Conservation (phyloP, 2,888 invertebrate species). For the Chelonus formosanus region DNA sequence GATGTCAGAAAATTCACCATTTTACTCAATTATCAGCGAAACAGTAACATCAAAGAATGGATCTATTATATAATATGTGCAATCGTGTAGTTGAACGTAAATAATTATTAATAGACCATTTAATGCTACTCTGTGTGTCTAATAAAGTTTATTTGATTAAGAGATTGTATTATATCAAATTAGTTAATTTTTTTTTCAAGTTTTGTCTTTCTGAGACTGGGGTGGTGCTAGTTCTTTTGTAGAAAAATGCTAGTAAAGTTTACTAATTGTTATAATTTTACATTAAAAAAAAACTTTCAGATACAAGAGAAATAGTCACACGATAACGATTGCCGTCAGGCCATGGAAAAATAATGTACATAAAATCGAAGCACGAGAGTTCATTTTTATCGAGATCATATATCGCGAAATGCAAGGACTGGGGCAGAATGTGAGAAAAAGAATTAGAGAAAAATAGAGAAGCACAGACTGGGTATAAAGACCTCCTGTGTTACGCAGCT, state of each 20-base stretch:
- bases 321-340: slow-evolving; percentile 33
- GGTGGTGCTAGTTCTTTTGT: not conserved
- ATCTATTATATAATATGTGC: too few species aligned
- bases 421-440: slow-evolving; percentile 23
- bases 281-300: not conserved
- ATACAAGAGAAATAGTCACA: slow-evolving; percentile 21
- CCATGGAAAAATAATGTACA: slow-evolving; percentile 41
- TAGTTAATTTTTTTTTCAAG: too few species aligned
- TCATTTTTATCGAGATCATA: slow-evolving; percentile 51
- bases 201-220: too few species aligned
- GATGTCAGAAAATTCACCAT: too few species aligned
- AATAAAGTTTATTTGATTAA: too few species aligned
- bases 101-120: too few species aligned
- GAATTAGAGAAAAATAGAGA: slow-evolving; percentile 32
- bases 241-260: not conserved
- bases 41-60: too few species aligned
- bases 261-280: not conserved
- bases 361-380: slow-evolving; percentile 42
- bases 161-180: too few species aligned
- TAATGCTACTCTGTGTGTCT: too few species aligned
- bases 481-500: slow-evolving; percentile 47
- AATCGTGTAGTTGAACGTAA: too few species aligned
- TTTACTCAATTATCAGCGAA: too few species aligned
- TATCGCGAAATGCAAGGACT: slow-evolving; percentile 40
- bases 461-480: not conserved